These are phyloP conservation scores for Phenganax stokvisi DNA, from an alignment of 92 coral and sea anemone species.

Conservation along the genomic window DNA sequence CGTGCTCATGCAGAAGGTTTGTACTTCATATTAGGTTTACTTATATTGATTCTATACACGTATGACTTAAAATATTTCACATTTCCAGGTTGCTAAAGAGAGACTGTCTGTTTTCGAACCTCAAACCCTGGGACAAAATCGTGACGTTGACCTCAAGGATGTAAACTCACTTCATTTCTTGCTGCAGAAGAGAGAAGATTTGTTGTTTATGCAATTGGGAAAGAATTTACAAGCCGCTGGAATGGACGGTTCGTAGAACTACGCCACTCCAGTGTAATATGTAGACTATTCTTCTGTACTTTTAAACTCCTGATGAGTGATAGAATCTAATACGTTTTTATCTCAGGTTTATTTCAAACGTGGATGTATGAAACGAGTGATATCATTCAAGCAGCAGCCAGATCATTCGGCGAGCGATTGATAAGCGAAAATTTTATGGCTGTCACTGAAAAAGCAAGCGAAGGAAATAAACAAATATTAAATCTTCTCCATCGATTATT, in stretches of 20 bases:
- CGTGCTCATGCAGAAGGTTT: constrained; percentile 78
- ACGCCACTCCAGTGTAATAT: no score
- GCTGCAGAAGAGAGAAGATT: constrained; percentile 59
- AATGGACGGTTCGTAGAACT: constrained; percentile 41
- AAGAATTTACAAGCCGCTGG: constrained; percentile 70
- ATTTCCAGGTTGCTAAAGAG: constrained; percentile 53
- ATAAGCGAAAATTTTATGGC: constrained; percentile 60
- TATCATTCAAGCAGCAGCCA: constrained; percentile 72
- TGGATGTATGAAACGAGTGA: constrained; percentile 75
- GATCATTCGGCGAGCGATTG: constrained; percentile 70
- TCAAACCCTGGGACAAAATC: constrained; percentile 27
- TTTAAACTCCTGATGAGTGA: background rate
- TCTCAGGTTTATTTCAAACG: constrained; percentile 48
- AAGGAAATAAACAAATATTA: constrained; percentile 53
- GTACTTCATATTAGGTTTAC: background rate
- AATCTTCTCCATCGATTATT: constrained; percentile 62
- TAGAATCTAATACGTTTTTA: background rate
- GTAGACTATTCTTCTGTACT: no score
- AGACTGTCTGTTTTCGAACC: constrained; percentile 66
- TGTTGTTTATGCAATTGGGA: constrained; percentile 58
- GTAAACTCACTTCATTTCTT: constrained; percentile 54
- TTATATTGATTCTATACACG: background rate
- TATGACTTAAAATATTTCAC: background rate
- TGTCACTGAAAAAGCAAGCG: constrained; percentile 54
- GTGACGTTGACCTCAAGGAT: constrained; percentile 51